Evolutionary conservation across 2,797 vertebrate species (phyloP).

Genomic region (Nyctibius grandis): DNA sequence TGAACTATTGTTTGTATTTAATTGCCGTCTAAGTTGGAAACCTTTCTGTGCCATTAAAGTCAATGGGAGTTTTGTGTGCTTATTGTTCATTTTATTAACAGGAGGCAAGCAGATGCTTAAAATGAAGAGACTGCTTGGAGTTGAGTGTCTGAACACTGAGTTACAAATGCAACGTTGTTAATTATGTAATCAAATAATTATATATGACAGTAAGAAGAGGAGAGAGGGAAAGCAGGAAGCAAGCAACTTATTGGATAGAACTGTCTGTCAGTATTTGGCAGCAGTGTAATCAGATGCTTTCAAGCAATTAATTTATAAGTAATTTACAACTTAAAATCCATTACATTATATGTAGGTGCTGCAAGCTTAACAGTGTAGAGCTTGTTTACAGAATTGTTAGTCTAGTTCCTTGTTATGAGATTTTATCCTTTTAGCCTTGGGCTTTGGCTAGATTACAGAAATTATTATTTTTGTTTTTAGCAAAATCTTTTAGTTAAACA

Average conservation of each 20-base stretch:
- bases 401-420: not conserved
- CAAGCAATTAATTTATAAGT: not conserved
- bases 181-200: not conserved
- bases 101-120: not conserved
- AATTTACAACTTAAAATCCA: not conserved
- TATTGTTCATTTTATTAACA: not conserved
- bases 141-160: not conserved
- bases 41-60: not conserved
- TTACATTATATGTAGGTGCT: not conserved
- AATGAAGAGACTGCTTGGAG: not conserved
- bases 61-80: not conserved
- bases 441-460: not conserved
- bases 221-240: not conserved
- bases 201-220: not conserved
- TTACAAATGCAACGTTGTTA: not conserved
- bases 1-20: not conserved
- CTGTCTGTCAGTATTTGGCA: not conserved
- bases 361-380: not conserved
- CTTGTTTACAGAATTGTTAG: not conserved
- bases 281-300: not conserved
- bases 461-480: not conserved
- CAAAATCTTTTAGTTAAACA: not conserved
- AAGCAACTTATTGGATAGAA: not conserved
- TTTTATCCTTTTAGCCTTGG: not conserved
- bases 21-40: not conserved